These are phyloP conservation scores for Marcusenius ussheri DNA, from an alignment of 2,113 vertebrate genomes.

Conservation along the genomic window DNA sequence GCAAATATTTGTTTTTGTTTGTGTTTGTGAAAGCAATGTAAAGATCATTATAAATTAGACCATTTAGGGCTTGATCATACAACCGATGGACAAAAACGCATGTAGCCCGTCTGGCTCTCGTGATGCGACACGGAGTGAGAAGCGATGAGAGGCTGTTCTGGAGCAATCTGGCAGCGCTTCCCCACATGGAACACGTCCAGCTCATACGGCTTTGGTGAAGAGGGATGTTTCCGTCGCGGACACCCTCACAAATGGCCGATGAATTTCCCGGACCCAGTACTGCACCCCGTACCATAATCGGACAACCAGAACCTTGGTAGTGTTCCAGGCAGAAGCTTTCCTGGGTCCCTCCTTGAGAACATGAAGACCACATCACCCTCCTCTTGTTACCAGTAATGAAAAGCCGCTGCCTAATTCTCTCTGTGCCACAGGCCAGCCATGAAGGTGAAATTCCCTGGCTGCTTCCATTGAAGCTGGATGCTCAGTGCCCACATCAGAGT, in stretches of 20 bases:
- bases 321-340: background rate
- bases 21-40: conserved; percentile 60
- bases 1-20: conserved; percentile 67
- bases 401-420: background rate
- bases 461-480: background rate
- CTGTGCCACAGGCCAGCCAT: background rate
- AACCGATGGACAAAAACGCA: background rate
- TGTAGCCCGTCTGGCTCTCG: background rate
- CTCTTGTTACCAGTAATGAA: background rate
- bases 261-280: background rate
- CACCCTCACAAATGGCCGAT: background rate
- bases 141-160: conserved; percentile 28
- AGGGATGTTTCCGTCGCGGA: background rate
- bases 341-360: background rate
- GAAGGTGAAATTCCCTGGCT: background rate
- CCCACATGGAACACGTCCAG: background rate
- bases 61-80: background rate
- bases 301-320: background rate
- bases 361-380: background rate
- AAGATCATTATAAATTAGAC: conserved; percentile 40
- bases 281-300: background rate
- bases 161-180: background rate
- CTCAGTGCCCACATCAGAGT: background rate
- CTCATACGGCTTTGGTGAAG: background rate
- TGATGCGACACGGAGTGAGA: background rate